These are phyloP conservation scores for Scophthalmus maximus DNA, from an alignment of 2,113 vertebrate species.

Conservation along the genomic window DNA sequence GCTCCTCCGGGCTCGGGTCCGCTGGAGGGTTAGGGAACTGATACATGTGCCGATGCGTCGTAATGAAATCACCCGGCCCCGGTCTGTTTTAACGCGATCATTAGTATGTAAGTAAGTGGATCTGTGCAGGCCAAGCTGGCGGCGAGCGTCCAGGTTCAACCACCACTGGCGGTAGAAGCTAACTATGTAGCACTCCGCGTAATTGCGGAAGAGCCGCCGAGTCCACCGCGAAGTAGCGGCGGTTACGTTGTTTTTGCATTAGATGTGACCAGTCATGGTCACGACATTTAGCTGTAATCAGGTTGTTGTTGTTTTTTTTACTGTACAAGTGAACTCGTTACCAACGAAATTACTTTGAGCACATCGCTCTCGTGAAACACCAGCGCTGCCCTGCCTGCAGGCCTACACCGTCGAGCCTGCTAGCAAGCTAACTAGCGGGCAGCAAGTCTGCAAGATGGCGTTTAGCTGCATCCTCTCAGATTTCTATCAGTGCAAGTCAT, in stretches of 20 bases:
- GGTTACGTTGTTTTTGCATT: constrained; percentile 40
- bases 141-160: constrained; percentile 30
- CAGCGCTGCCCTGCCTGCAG: constrained; percentile 60
- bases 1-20: constrained; percentile 21
- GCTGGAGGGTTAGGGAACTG: constrained; percentile 7
- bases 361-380: neutral
- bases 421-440: constrained; percentile 74
- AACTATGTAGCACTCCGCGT: constrained; percentile 58
- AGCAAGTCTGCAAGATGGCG: constrained; percentile 81
- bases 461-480: constrained; percentile 73
- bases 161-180: constrained; percentile 53
- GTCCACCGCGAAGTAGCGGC: constrained; percentile 42
- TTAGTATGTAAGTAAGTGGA: constrained; percentile 75
- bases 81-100: constrained; percentile 72
- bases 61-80: constrained; percentile 65
- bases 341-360: neutral
- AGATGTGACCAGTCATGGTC: neutral
- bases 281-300: too few species aligned
- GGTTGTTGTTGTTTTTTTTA: neutral
- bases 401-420: constrained; percentile 61
- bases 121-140: constrained; percentile 49
- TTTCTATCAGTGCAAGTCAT: constrained; percentile 63
- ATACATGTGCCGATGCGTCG: constrained; percentile 16
- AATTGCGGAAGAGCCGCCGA: constrained; percentile 78
- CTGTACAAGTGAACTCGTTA: neutral